Percentiles rank a stretch among this genome's conserved stretches.
phyloP scores from a whole-genome alignment of 2,797 vertebrate species.

The Pteronotus mesoamericanus region DNA sequence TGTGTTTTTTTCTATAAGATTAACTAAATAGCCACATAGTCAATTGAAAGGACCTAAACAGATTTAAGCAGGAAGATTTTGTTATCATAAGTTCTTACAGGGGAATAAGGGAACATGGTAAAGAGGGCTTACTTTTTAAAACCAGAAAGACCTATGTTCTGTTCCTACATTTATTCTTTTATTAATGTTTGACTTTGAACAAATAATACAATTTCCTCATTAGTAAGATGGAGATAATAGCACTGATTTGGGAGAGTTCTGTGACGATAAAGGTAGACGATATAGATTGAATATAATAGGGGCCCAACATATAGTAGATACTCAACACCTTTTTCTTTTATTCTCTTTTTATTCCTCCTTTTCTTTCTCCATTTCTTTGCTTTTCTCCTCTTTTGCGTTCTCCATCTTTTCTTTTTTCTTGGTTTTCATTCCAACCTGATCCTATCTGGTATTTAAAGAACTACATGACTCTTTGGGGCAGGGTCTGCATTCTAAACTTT shows the following conservation, averaged over 20 bases:
- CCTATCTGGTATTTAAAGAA: not conserved
- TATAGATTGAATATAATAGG: not conserved
- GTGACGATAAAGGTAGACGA: not conserved
- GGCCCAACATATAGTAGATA: too few relatives aligned
- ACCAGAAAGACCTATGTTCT: not conserved
- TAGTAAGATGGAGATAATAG: not conserved
- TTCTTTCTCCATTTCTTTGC: not conserved
- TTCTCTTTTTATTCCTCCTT: not conserved
- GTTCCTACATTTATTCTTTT: not conserved
- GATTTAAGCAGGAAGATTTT: not conserved
- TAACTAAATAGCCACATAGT: not conserved
- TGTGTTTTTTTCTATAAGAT: not conserved
- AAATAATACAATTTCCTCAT: not conserved
- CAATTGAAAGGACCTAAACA: not conserved
- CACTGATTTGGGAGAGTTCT: not conserved
- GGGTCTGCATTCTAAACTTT: not conserved
- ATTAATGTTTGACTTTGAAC: not conserved
- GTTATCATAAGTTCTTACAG: not conserved
- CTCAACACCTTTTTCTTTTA: not conserved
- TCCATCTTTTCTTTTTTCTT: not conserved
- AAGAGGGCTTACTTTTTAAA: not conserved
- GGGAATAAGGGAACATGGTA: not conserved
- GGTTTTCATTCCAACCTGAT: not conserved
- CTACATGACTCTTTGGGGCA: not conserved
- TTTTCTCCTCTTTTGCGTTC: not conserved